Evolutionary conservation across 2,797 vertebrate genomes (phyloP).

Genomic region (Fistularia commersonii): DNA sequence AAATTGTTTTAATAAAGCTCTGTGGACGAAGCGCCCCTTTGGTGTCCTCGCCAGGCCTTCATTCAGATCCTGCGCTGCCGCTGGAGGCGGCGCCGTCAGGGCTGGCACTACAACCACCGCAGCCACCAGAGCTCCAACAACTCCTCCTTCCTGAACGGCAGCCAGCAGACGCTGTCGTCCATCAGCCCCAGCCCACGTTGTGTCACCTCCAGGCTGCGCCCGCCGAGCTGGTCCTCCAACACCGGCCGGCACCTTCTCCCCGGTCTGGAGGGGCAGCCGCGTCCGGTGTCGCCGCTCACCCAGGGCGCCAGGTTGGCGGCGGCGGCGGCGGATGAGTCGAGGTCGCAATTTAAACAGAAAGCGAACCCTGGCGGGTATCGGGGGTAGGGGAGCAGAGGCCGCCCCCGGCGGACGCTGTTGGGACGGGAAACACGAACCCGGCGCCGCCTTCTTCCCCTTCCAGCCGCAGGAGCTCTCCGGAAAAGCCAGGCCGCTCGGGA

Average conservation of each 20-base stretch:
- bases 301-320: not conserved
- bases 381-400: no score
- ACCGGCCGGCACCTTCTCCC: conserved; percentile 14
- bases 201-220: conserved; percentile 57
- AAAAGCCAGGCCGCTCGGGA: no score
- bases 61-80: conserved; percentile 71
- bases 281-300: conserved; percentile 12
- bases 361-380: not conserved
- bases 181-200: conserved; percentile 77
- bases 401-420: no score
- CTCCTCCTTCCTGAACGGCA: conserved; percentile 81
- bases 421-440: no score
- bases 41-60: conserved; percentile 52
- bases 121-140: conserved; percentile 78
- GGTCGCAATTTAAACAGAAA: not conserved
- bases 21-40: not conserved
- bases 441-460: no score
- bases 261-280: not conserved
- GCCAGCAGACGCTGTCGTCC: conserved; percentile 84
- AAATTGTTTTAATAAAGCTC: not conserved
- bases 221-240: conserved; percentile 11
- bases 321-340: not conserved
- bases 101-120: conserved; percentile 79
- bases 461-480: no score
- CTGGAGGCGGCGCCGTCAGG: conserved; percentile 71